phyloP scores from a whole-genome alignment of 53 echinoderm and acorn worm genomes.

The Luidia sarsii region DNA sequence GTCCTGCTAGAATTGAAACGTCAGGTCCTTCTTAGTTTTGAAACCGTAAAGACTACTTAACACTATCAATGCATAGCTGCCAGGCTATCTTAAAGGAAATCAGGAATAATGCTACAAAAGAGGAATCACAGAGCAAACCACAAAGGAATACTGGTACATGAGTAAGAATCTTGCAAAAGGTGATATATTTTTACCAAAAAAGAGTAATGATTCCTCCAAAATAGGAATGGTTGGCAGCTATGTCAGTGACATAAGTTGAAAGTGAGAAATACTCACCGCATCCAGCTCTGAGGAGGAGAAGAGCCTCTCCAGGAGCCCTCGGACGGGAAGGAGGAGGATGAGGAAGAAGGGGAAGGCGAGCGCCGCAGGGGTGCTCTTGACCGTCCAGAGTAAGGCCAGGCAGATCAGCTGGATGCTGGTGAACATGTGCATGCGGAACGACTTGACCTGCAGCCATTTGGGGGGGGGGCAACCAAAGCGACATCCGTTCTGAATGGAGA shows the following conservation, averaged over 20 bases:
- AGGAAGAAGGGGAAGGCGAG: constrained; percentile 91
- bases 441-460: constrained; percentile 76
- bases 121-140: no score
- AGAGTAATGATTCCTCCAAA: no score
- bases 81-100: no score
- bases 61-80: no score
- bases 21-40: no score
- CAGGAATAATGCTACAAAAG: no score
- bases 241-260: neutral
- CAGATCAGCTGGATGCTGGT: constrained; percentile 80
- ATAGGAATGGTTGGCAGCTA: no score
- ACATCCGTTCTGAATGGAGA: no score
- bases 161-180: no score
- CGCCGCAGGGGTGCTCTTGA: constrained; percentile 75
- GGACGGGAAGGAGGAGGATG: constrained; percentile 73
- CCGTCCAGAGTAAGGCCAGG: constrained; percentile 73
- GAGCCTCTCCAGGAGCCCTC: constrained; percentile 58
- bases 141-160: neutral
- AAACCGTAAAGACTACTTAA: no score
- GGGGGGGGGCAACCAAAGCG: no score
- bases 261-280: constrained; percentile 74
- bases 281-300: constrained; percentile 80
- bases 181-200: neutral
- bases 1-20: no score
- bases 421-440: constrained; percentile 87